phyloP scores from a whole-genome alignment of 1,140 invertebrate species.

The Adoxophyes honmai region DNA sequence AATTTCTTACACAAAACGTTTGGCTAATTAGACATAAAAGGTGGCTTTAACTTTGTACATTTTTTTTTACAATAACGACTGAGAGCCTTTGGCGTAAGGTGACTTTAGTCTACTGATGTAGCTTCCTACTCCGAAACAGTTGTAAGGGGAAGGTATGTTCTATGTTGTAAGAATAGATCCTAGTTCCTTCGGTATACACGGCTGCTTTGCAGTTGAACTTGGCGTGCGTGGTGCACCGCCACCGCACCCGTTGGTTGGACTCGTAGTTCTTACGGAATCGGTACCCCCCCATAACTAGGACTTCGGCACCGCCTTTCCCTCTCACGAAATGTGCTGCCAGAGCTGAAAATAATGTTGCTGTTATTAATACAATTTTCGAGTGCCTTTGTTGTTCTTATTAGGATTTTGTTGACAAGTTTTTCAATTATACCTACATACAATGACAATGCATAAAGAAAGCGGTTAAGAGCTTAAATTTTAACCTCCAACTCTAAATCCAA shows the following conservation, averaged over 20 bases:
- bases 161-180: conserved; percentile 26
- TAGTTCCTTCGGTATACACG: conserved; percentile 38
- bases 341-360: background rate
- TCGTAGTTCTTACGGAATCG: conserved; percentile 19
- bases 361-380: background rate
- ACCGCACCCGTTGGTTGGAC: conserved; percentile 19
- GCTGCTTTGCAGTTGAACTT: conserved; percentile 41
- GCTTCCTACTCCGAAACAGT: background rate
- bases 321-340: background rate
- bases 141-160: conserved; percentile 17
- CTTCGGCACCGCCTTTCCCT: background rate
- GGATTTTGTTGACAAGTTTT: too few relatives aligned
- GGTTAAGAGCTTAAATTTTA: too few relatives aligned
- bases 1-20: too few relatives aligned
- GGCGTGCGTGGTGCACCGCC: conserved; percentile 50
- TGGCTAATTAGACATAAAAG: too few relatives aligned
- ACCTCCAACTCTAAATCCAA: too few relatives aligned
- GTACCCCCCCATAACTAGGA: conserved; percentile 14
- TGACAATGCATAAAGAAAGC: too few relatives aligned
- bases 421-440: too few relatives aligned
- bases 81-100: too few relatives aligned
- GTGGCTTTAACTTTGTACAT: too few relatives aligned
- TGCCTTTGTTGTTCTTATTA: too few relatives aligned
- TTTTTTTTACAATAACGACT: too few relatives aligned
- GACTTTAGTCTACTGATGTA: too few relatives aligned